These are phyloP conservation scores for Chromobotia macracanthus DNA, from an alignment of 2,797 vertebrate genomes.

Conservation along the genomic window DNA sequence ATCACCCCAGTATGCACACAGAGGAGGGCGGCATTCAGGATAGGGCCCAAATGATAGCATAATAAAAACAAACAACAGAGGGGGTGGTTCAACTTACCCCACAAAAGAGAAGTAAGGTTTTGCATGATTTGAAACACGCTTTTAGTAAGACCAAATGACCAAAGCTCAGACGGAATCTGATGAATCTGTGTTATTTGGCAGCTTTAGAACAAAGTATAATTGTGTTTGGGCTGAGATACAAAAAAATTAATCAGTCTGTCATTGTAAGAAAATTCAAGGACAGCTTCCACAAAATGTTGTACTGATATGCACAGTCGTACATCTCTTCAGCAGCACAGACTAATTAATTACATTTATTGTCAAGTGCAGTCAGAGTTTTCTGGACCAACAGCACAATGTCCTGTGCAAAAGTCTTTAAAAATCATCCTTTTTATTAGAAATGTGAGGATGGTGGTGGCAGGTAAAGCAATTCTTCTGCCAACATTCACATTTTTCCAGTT, in stretches of 20 bases:
- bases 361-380: background rate
- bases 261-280: conserved; percentile 7
- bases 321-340: background rate
- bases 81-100: too few species aligned
- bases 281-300: background rate
- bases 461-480: conserved; percentile 15
- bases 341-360: background rate
- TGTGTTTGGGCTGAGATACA: background rate
- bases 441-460: background rate
- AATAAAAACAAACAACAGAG: too few species aligned
- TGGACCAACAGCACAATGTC: background rate
- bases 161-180: background rate
- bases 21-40: background rate
- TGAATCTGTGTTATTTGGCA: background rate
- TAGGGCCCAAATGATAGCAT: too few species aligned
- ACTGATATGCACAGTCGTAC: background rate
- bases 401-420: background rate
- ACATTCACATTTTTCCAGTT: conserved; percentile 18
- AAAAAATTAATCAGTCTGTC: background rate
- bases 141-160: background rate
- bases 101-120: background rate
- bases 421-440: background rate
- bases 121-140: background rate
- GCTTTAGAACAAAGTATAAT: background rate
- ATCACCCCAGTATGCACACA: too few species aligned